phyloP scores from a whole-genome alignment of 2,888 invertebrate genomes.

The Lepidocyrtoides sp. region DNA sequence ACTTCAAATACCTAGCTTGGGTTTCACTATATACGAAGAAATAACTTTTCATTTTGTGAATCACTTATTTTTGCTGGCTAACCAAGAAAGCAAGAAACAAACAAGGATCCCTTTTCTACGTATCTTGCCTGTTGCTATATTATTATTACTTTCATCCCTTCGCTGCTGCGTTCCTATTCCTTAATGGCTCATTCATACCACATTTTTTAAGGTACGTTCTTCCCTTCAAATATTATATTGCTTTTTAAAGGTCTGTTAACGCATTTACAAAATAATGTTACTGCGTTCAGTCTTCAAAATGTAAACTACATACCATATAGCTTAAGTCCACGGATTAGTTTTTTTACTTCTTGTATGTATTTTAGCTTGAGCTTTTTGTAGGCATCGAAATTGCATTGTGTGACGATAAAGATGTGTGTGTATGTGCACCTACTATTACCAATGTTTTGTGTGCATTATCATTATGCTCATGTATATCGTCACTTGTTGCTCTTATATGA shows the following conservation, averaged over 20 bases:
- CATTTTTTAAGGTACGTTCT: conserved; percentile 1
- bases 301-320: background rate
- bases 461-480: conserved; percentile 17
- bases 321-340: background rate
- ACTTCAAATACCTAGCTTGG: background rate
- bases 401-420: background rate
- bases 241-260: conserved; percentile 8
- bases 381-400: background rate
- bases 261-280: background rate
- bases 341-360: conserved; percentile 1
- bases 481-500: conserved; percentile 2
- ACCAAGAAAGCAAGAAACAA: conserved; percentile 6
- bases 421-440: background rate
- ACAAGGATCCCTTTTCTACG: background rate
- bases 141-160: background rate
- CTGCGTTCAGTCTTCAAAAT: background rate
- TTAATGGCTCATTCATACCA: conserved; percentile 45
- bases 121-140: background rate
- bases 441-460: background rate
- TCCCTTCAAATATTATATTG: background rate
- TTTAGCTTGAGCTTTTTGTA: background rate
- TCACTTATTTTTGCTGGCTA: conserved; percentile 46
- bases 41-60: conserved; percentile 53
- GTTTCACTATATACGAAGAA: conserved; percentile 38
- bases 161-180: background rate